phyloP scores from a whole-genome alignment of 2,888 invertebrate species.

The Tiphia femorata region DNA sequence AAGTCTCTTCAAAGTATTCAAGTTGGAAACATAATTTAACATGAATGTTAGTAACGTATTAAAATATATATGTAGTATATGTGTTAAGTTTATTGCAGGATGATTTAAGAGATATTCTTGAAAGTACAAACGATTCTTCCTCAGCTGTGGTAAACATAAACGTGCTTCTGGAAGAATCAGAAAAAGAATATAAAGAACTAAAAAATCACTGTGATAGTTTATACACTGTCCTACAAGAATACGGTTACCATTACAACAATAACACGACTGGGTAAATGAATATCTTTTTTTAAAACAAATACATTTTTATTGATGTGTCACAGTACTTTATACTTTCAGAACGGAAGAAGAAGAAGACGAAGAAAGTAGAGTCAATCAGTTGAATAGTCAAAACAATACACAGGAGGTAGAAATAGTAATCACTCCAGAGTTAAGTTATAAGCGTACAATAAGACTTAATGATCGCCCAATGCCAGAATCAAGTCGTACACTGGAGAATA shows the following conservation, averaged over 20 bases:
- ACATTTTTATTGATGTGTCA: not conserved
- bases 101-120: not conserved
- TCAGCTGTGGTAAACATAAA: too few relatives aligned
- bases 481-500: slow-evolving; percentile 8
- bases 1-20: slow-evolving; percentile 5
- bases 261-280: not conserved
- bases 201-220: slow-evolving; percentile 22
- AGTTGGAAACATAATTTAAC: slow-evolving; percentile 1
- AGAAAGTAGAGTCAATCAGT: not conserved
- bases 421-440: slow-evolving; percentile 22
- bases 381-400: not conserved
- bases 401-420: slow-evolving; percentile 15
- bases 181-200: slow-evolving; percentile 11
- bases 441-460: slow-evolving; percentile 8
- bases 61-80: not conserved
- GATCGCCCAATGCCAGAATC: not conserved
- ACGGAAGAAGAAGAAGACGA: slow-evolving; percentile 5
- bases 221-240: slow-evolving; percentile 25
- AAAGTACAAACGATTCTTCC: too few relatives aligned
- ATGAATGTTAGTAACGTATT: not conserved
- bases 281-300: not conserved
- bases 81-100: not conserved
- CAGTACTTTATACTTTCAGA: not conserved
- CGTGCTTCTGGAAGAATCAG: slow-evolving; percentile 10
- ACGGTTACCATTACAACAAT: slow-evolving; percentile 22